Evolutionary conservation across 2,888 invertebrate species (phyloP), one percentile per base, ranked within the genome.

Genomic region (Eurois occulta): DNA sequence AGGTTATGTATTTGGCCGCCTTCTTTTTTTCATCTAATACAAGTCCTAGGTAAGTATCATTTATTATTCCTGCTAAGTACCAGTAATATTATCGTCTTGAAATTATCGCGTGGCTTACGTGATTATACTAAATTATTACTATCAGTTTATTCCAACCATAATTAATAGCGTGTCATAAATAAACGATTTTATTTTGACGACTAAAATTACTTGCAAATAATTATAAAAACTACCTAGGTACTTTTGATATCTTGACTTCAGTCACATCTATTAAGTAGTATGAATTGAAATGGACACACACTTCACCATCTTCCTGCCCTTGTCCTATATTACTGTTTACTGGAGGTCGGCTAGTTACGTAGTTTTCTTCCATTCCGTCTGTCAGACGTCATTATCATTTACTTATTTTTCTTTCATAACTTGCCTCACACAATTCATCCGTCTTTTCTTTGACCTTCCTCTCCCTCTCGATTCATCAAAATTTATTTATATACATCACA

Each of bases 71-170:
- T 80, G 48, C 67, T 80, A n/a, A n/a, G n/a, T n/a, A 55, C 21
- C 11, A 46, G 32, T 64, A 60, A n/a, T 18, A 80, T 71, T 48
- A 77, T 35, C 16, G 10, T 58, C 65, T 48, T 52, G 38, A 16
- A 65, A 48, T 32, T 24, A 65, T 85, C 77, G 76, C 85, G 76
- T 81, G 73, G 18, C 43, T 75, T 81, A 82, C 68, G 78, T 86
- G 78, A 78, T 85, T 46, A 78, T 62, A 85, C 48, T 48, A 85
- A 70, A 80, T 70, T 65, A 77, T 55, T 75, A 84, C 55, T 46
- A 67, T 60, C 41, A 75, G 46, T 75, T 73, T 43, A 76, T 76
- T 48, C 73, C 38, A 69, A 62, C 55, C 60, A 35, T 71, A 72
- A 75, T 68, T 55, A 81, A 75, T 76, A 60, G 76, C 87, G 62